Base-by-base conservation (phyloP, 2,888 invertebrate species). In the Tachystola acroxantha region DNA sequence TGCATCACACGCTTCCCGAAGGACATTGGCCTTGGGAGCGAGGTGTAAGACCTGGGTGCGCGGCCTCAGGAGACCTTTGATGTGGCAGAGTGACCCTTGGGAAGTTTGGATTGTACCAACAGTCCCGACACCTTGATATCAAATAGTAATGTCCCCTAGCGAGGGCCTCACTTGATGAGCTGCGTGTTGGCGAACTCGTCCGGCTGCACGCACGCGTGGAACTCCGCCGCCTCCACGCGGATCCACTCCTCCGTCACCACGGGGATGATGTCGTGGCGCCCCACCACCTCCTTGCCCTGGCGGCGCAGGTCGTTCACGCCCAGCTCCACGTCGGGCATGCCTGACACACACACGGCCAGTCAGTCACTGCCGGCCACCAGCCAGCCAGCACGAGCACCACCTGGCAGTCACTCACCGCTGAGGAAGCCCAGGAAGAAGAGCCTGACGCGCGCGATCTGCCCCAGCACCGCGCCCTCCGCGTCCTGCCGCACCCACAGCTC, bases 231-330 rank as follows among this genome's bases (percentile, higher is more conserved):
- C 84, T 99, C 98, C 36, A 99, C 90, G 26, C 97, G 92, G 65
- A 99, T 99, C 99, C 99, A 99, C 82, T 99, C 97, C 82, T 99
- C 99, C 0, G 99, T 99, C 43, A 95, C 95, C 10, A 97, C 96
- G 12, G 99, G 99, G 70, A 99, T 97, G 73, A 99, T 99, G 82
- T 99, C 99, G 79, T 98, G 98, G 2, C 99, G 90, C 0, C 99
- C 98, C 1, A 99, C 99, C 35, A 99, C 98, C 89, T 99, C 99
- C 79, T 94, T 94, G n/a, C 99, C 99, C 79, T 98, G 96, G n/a
- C 98, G 90, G 76, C 96, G 91, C 89, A 97, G 91, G 80, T 99
- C 99, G 79, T 99, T 99, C 39, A 99, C 91, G 2, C 99, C 99
- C 53, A 99, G 86, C 84, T 99, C 99, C 48, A 99, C 93, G 65